Percentiles rank a stretch among this genome's conserved stretches.
Conservation (phyloP, 92 coral and sea anemone species). For the Anthopleura xanthogrammica region DNA sequence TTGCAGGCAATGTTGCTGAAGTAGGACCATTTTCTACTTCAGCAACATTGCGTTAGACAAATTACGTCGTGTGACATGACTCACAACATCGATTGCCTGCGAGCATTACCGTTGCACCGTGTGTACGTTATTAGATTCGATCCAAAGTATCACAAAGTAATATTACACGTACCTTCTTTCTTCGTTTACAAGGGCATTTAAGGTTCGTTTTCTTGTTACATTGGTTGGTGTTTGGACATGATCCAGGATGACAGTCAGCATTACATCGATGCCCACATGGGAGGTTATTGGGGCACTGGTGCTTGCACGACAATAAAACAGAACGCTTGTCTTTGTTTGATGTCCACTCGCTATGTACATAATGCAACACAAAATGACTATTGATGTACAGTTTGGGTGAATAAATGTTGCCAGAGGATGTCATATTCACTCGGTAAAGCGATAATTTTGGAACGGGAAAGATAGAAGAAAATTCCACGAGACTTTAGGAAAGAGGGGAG, state of each 20-base stretch:
- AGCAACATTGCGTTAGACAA: too few relatives aligned
- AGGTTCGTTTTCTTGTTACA: conserved; percentile 76
- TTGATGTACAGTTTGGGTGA: background rate
- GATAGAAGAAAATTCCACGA: too few relatives aligned
- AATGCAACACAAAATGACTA: background rate
- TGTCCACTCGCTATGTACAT: conserved; percentile 68
- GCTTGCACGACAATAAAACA: conserved; percentile 80
- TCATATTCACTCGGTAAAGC: background rate
- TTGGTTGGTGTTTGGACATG: conserved; percentile 64
- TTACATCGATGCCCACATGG: conserved; percentile 92
- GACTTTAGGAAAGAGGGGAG: too few relatives aligned
- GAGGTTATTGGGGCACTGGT: conserved; percentile 82
- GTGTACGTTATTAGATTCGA: background rate
- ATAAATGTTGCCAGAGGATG: background rate
- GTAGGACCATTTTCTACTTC: too few relatives aligned
- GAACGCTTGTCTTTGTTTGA: conserved; percentile 59
- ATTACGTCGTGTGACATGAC: too few relatives aligned
- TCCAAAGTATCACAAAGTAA: background rate
- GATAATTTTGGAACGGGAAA: too few relatives aligned
- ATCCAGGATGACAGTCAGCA: conserved; percentile 74
- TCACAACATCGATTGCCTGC: too few relatives aligned
- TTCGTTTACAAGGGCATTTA: conserved; percentile 86
- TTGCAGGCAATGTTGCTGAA: too few relatives aligned
- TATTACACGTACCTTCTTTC: conserved; percentile 57
- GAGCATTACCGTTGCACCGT: too few relatives aligned